These are phyloP conservation scores for Leptoteleia sp. DNA, from an alignment of 1,140 invertebrate genomes.

Conservation along the genomic window DNA sequence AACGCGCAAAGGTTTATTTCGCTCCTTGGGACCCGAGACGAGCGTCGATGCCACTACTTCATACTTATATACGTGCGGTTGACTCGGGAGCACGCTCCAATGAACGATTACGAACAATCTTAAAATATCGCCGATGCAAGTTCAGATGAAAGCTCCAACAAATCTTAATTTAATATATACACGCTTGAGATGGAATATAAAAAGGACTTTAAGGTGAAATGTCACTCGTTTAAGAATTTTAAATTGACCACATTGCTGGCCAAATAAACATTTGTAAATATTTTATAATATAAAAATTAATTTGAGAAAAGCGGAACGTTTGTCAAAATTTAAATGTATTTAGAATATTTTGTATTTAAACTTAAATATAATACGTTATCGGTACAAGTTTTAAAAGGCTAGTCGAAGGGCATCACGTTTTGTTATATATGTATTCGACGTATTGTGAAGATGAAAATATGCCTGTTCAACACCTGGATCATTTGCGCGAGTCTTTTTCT, in stretches of 20 bases:
- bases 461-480: conserved; percentile 27
- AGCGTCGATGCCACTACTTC: conserved; percentile 46
- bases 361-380: too few species aligned
- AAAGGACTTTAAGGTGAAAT: too few species aligned
- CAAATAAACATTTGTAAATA: too few species aligned
- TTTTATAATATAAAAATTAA: too few species aligned
- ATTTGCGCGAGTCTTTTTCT: conserved; percentile 45
- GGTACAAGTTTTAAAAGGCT: too few species aligned
- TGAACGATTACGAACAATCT: conserved; percentile 63
- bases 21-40: conserved; percentile 16
- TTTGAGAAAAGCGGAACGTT: too few species aligned
- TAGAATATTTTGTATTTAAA: too few species aligned
- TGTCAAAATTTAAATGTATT: too few species aligned
- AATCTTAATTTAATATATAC: conserved; percentile 25
- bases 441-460: conserved; percentile 7
- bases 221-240: too few species aligned
- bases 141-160: conserved; percentile 38
- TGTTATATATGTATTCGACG: conserved; percentile 1
- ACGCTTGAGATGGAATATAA: too few species aligned
- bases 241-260: too few species aligned
- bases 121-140: conserved; percentile 55
- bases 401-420: too few species aligned
- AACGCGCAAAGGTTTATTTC: conserved; percentile 13
- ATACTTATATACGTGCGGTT: conserved; percentile 65
- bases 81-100: conserved; percentile 57